Conservation (phyloP, 2,888 invertebrate genomes). For the Sericinus montela region DNA sequence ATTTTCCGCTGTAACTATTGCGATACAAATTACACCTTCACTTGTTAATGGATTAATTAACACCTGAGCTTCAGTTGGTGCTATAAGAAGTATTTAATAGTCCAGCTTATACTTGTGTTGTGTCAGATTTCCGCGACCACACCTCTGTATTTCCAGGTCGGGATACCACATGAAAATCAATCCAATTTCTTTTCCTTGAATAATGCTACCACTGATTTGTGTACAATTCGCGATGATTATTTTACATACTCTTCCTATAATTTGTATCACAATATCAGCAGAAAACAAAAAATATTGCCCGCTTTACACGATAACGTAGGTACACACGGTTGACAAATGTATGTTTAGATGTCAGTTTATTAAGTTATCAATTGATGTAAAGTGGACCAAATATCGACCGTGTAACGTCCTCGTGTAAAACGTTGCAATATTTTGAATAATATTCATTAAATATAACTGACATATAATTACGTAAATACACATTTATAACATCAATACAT, state of each 20-base stretch:
- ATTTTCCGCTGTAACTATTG: constrained; percentile 14
- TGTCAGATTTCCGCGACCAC: too few relatives aligned
- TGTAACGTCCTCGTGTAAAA: constrained; percentile 1
- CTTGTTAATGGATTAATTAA: neutral
- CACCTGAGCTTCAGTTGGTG: too few relatives aligned
- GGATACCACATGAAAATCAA: too few relatives aligned
- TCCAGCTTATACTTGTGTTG: too few relatives aligned
- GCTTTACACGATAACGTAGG: neutral
- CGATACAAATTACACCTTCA: constrained; percentile 5
- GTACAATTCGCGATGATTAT: too few relatives aligned
- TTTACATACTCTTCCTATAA: neutral
- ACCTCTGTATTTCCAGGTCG: too few relatives aligned
- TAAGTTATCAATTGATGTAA: too few relatives aligned
- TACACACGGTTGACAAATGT: too few relatives aligned
- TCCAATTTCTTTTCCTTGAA: too few relatives aligned
- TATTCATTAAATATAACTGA: constrained; percentile 10
- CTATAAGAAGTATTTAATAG: too few relatives aligned
- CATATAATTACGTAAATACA: constrained; percentile 13
- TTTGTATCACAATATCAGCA: constrained; percentile 8
- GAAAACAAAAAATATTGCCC: constrained; percentile 10
- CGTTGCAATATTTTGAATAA: constrained; percentile 7
- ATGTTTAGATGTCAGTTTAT: too few relatives aligned
- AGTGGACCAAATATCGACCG: neutral
- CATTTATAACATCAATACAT: constrained; percentile 10
- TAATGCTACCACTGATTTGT: too few relatives aligned